Conservation (phyloP, 2,797 vertebrate species). For the Serranus cabrilla region DNA sequence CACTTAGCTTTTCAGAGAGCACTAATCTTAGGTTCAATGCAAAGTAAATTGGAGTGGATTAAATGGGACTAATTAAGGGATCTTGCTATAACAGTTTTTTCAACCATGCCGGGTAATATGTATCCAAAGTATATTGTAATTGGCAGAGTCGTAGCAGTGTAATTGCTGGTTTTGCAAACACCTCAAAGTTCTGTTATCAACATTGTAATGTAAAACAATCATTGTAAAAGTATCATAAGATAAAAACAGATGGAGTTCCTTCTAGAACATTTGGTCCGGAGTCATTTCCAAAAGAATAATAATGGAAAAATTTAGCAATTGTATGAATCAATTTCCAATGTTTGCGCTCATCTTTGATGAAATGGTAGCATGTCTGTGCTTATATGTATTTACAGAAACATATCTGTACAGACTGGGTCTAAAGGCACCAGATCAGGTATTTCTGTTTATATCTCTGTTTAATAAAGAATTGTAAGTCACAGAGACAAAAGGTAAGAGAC, state of each 20-base stretch:
- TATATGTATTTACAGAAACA: neutral
- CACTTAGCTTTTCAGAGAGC: constrained; percentile 33
- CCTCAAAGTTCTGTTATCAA: constrained; percentile 11
- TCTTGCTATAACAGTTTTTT: constrained; percentile 8
- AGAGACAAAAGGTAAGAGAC: constrained; percentile 40
- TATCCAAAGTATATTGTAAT: constrained; percentile 44
- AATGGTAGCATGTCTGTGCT: constrained; percentile 14
- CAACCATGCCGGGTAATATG: constrained; percentile 27
- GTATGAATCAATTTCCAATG: neutral
- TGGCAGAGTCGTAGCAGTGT: constrained; percentile 19
- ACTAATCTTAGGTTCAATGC: constrained; percentile 18
- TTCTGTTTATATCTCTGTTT: constrained; percentile 17
- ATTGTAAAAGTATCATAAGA: neutral
- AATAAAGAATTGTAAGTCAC: constrained; percentile 36
- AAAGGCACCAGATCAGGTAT: constrained; percentile 16
- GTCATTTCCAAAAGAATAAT: constrained; percentile 3
- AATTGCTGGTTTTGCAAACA: constrained; percentile 16
- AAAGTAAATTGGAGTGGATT: constrained; percentile 31
- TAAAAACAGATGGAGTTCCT: neutral
- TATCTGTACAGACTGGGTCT: neutral
- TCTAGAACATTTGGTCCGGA: neutral
- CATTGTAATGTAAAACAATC: constrained; percentile 36
- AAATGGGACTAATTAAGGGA: constrained; percentile 32
- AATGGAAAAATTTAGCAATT: neutral
- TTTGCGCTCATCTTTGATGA: constrained; percentile 9